phyloP scores from a whole-genome alignment of 2,888 invertebrate genomes.

The Pollenia labialis region DNA sequence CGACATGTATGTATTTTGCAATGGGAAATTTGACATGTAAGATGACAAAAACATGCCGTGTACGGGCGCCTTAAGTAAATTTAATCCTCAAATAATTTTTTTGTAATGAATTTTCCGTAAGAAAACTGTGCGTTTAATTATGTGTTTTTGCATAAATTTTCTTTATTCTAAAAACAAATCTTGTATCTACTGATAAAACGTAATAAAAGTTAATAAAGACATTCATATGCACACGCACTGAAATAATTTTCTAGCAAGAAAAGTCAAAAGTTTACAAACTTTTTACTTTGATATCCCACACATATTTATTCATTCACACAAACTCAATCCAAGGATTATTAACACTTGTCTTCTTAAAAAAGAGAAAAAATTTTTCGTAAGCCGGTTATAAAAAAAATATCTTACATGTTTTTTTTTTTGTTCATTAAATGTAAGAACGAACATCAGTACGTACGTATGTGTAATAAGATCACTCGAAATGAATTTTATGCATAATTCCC shows the following conservation, averaged over 20 bases:
- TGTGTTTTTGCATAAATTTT: too few species aligned
- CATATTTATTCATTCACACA: neutral
- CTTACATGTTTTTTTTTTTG: neutral
- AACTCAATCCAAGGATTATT: neutral
- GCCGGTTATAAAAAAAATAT: neutral
- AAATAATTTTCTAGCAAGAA: neutral
- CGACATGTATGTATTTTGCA: too few species aligned
- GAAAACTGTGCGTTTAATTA: neutral
- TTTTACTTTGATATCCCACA: slow-evolving; percentile 24
- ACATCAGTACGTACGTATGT: neutral
- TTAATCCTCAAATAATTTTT: too few species aligned
- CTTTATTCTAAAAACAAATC: too few species aligned
- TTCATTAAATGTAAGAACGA: neutral
- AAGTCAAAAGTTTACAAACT: slow-evolving; percentile 39
- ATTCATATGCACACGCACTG: neutral
- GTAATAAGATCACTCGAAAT: slow-evolving; percentile 10
- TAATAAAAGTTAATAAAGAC: slow-evolving; percentile 29
- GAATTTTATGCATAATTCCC: slow-evolving; percentile 34
- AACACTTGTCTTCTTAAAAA: slow-evolving; percentile 27
- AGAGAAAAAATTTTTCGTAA: neutral
- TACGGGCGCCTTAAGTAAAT: too few species aligned
- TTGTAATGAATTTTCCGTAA: too few species aligned
- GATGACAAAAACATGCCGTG: too few species aligned
- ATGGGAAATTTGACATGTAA: too few species aligned
- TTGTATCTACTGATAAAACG: neutral